A percentile compares a stretch with the other conserved stretches of the same genome.
Evolutionary conservation across 1,140 invertebrate genomes (phyloP).

Genomic region (Phocides pigmalion): DNA sequence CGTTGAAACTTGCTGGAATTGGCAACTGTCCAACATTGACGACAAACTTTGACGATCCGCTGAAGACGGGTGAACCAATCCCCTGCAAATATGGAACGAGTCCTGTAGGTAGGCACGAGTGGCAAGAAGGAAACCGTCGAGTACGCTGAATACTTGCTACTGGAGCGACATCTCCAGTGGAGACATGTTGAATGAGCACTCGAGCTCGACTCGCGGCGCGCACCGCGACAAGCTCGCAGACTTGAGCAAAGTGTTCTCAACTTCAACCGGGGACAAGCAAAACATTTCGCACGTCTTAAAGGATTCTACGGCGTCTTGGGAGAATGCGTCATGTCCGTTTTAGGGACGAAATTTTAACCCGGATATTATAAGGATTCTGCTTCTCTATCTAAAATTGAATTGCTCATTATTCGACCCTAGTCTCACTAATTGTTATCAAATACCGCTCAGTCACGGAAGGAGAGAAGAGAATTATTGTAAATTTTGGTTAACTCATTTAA

Average conservation of each 20-base stretch:
- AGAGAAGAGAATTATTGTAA: no score
- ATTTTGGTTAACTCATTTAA: no score
- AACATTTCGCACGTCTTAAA: constrained; percentile 46
- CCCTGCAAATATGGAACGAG: constrained; percentile 1
- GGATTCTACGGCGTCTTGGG: constrained; percentile 18
- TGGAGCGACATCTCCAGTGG: constrained; percentile 58
- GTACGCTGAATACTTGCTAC: constrained; percentile 34
- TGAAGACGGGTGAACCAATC: not conserved
- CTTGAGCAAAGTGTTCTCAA: constrained; percentile 51
- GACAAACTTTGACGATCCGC: no score
- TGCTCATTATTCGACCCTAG: no score
- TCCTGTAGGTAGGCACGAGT: constrained; percentile 16
- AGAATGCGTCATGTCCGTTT: constrained; percentile 5
- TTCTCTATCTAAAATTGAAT: not conserved
- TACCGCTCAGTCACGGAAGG: no score
- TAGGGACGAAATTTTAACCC: not conserved
- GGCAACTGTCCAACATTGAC: not conserved
- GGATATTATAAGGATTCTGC: not conserved
- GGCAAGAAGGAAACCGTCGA: constrained; percentile 25
- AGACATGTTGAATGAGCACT: constrained; percentile 76
- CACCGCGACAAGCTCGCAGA: constrained; percentile 37
- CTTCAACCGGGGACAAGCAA: constrained; percentile 47
- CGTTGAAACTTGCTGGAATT: not conserved
- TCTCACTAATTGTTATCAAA: no score
- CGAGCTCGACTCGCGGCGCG: constrained; percentile 51